Evolutionary conservation across 2,113 vertebrate genomes (phyloP), one percentile per base, ranked within the genome.

Genomic region (Ia io): DNA sequence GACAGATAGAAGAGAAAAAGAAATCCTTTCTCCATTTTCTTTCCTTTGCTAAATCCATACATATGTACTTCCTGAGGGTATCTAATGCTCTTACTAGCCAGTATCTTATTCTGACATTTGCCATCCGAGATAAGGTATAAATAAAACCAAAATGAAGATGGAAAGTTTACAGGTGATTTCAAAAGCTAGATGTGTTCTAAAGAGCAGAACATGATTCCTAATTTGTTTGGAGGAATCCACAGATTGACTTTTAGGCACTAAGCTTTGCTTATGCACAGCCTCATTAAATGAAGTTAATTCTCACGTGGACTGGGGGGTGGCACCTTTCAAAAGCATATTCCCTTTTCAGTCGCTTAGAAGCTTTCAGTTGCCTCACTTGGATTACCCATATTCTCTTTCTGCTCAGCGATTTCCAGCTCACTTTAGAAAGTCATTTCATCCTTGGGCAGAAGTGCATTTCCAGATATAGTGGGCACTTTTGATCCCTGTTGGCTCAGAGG

Each of bases 221-320:
- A 44, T 40, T 77, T 87, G 16, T 96, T 83, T 40, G 9, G 56
- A 90, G 47, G n/a, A 86, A 65, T 25, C 32, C n/a, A 82, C 70
- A 92, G 63, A 77, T 17, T 79, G 80, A 90, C 23, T 94, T 93
- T 91, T 53, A 79, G 86, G 88, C 25, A 74, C 37, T 73, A 87
- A 91, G 12, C 44, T 74, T 86, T 6, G 1, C 47, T 91, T 90
- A 69, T 37, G n/a, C 37, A 82, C 65, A 91, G 32, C 6, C 67
- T 87, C 65, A 85, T 92, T 95, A 95, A 76, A 89, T 77, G n/a
- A 90, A 59, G 80, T 93, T 67, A 95, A 85, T 92, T 95, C 82
- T 95, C 22, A 37, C 8, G 40, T 80, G 63, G 77, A 74, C 77
- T 76, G 5, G 25, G 10, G 32, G 37, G 6, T 23, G 12, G 37